Base-by-base conservation (phyloP, 1,140 invertebrate genomes). In the Caenorhabditis remanei region DNA sequence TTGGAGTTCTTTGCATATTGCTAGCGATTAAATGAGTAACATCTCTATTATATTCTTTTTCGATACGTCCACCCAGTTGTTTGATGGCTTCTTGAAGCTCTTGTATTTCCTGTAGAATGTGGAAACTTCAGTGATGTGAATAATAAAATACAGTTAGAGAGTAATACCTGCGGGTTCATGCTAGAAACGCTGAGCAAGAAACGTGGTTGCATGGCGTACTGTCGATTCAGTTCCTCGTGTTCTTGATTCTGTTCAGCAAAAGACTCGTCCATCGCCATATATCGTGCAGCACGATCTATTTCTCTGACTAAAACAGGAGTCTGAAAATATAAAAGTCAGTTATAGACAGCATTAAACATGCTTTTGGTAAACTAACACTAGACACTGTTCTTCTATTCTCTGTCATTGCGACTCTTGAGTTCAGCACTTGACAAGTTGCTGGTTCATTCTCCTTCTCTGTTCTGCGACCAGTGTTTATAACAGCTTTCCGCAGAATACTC, bases 21-120 rank as follows among this genome's bases (percentile, higher is more conserved):
- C 65, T 67, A n/a, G 53, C 11, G 32, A 85, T 71, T 11, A 85
- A 40, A 79, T 85, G 85, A 40, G 85, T 85, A 11, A 85, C 63
- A n/a, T 85, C 85, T 40, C 24, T 79, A 21, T 53, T 50, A 32
- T 50, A 53, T 7, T 85, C 85, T 7, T 40, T 50, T 21, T 58
- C 85, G 16, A 85, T 55, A 4, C 21, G 21, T 5, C 85, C 85
- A 48, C 85, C 85, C 4, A 85, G 67, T 32, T 85, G 21, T 24
- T 46, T 50, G 41, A 85, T 65, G 9, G 61, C 41, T 32, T 65
- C 46, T 24, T 50, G 14, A 21, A 61, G 43, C 1, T 46, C 61
- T 32, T 13, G 7, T 4, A 40, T 14, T 16, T 67, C 32, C 83
- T 84, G 19, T 21, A 84, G 61, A 24, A 19, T 71, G 19, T 65